Evolutionary conservation across 1,140 invertebrate genomes (phyloP).

Genomic region (Trachelipus rathkii): DNA sequence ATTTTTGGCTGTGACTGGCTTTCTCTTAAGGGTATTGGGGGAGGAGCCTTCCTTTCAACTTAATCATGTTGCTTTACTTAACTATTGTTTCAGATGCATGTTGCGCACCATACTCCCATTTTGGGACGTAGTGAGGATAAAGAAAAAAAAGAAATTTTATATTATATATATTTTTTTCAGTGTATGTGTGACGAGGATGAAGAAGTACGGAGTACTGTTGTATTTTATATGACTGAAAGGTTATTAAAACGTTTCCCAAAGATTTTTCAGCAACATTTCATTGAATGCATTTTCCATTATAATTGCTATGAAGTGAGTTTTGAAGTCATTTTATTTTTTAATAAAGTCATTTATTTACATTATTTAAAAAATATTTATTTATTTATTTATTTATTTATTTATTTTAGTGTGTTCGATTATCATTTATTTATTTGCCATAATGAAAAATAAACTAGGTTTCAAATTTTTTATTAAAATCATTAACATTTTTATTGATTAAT

Average conservation of each 20-base stretch:
- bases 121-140: too few species aligned
- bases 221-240: conserved; percentile 59
- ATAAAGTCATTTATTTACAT: conserved; percentile 3
- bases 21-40: too few species aligned
- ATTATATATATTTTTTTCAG: too few species aligned
- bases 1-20: too few species aligned
- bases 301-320: conserved; percentile 57
- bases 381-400: conserved; percentile 17
- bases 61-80: too few species aligned
- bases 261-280: conserved; percentile 60
- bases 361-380: conserved; percentile 18
- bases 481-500: too few species aligned
- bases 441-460: background rate
- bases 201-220: conserved; percentile 54
- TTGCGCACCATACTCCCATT: too few species aligned
- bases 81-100: too few species aligned
- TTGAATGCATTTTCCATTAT: conserved; percentile 62
- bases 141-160: too few species aligned
- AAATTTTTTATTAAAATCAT: background rate
- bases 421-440: too few species aligned
- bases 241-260: conserved; percentile 59
- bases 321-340: background rate
- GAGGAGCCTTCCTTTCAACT: too few species aligned
- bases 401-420: too few species aligned
- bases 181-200: conserved; percentile 50